These are phyloP conservation scores for Myotis planiceps DNA, from an alignment of 2,797 vertebrate genomes.

Conservation along the genomic window DNA sequence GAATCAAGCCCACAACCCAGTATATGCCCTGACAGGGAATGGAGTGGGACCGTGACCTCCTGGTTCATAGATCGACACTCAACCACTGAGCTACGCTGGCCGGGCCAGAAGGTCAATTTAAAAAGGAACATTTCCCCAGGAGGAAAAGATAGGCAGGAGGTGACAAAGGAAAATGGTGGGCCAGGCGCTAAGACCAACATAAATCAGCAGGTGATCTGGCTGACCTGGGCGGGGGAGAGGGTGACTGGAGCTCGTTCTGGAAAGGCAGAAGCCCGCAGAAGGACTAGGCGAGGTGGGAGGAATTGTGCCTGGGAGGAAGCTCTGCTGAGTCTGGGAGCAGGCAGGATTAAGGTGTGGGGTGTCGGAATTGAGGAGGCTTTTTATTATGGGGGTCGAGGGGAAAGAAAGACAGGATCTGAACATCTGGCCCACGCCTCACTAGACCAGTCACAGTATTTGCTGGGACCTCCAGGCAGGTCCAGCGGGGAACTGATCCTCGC, in stretches of 20 bases:
- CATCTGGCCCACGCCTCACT: not conserved
- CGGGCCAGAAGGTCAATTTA: not conserved
- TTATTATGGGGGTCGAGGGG: not conserved
- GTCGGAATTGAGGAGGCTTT: not conserved
- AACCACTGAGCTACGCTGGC: not conserved
- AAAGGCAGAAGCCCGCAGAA: not conserved
- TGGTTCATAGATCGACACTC: not conserved
- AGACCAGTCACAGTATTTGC: not conserved
- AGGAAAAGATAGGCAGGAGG: not conserved
- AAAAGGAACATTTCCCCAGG: not conserved
- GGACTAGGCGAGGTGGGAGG: too few relatives aligned
- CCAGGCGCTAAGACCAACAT: not conserved
- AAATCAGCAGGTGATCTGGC: not conserved
- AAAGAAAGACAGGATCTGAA: not conserved
- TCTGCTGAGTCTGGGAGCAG: not conserved
- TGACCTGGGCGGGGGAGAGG: not conserved
- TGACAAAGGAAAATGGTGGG: not conserved
- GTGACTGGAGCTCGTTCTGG: not conserved
- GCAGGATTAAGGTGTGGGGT: not conserved
- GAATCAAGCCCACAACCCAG: too few relatives aligned
- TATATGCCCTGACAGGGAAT: too few relatives aligned
- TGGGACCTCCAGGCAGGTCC: accelerated
- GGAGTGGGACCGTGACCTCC: too few relatives aligned
- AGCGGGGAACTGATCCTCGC: accelerated
- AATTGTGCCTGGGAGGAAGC: not conserved